Conservation (phyloP, 1,140 invertebrate species). For the Brachionus sp. region DNA sequence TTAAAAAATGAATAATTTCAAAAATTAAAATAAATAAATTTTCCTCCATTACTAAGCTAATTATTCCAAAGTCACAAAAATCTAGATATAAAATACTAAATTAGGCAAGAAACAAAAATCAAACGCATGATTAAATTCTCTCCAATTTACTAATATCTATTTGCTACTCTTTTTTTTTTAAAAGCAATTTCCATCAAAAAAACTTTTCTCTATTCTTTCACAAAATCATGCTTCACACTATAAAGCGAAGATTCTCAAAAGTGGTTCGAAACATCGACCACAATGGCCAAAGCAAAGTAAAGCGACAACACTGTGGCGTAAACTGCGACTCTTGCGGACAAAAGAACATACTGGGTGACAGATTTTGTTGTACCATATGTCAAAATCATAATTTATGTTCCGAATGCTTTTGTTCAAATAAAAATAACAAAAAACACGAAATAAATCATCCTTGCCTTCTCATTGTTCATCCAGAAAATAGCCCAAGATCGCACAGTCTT, state of each 20-base stretch:
- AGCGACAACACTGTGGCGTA: background rate
- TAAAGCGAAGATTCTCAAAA: slow-evolving; percentile 14
- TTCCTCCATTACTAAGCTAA: background rate
- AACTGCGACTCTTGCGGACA: background rate
- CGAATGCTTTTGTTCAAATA: slow-evolving; percentile 4
- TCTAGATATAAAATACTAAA: background rate
- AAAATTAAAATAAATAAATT: background rate
- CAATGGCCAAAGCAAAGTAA: background rate
- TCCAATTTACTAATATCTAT: background rate
- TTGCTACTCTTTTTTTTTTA: background rate
- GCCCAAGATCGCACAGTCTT: background rate
- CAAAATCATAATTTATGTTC: slow-evolving; percentile 8
- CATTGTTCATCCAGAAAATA: background rate
- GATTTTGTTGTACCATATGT: background rate
- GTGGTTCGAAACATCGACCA: background rate
- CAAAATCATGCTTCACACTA: background rate
- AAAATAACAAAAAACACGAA: background rate
- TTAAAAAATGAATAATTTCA: background rate
- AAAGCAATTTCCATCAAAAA: background rate
- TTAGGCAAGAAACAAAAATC: background rate
- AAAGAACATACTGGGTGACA: background rate
- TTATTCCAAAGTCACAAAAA: slow-evolving; percentile 7
- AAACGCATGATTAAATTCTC: slow-evolving; percentile 3
- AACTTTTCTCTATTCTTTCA: background rate
- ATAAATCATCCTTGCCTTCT: background rate